Evolutionary conservation across 2,797 vertebrate species (phyloP).

Genomic region (Sternarchorhynchus goeldii): DNA sequence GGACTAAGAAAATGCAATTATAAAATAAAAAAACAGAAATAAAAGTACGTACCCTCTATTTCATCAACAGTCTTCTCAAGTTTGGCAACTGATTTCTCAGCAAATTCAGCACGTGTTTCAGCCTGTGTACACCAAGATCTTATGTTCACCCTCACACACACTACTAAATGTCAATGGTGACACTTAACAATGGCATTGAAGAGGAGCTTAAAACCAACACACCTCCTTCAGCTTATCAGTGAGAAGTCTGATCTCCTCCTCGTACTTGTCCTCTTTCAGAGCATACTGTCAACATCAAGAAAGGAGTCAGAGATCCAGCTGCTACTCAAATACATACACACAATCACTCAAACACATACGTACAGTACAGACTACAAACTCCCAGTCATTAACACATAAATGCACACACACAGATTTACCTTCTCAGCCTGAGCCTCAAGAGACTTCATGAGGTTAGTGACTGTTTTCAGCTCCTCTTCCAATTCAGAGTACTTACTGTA

Average conservation of each 20-base stretch:
- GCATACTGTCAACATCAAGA: constrained; percentile 85
- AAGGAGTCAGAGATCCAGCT: constrained; percentile 66
- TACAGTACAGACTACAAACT: too few species aligned
- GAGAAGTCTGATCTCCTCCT: constrained; percentile 98
- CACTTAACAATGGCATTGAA: not conserved
- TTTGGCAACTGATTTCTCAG: constrained; percentile 97
- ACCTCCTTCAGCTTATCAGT: constrained; percentile 99
- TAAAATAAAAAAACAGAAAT: constrained; percentile 4
- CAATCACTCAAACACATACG: too few species aligned
- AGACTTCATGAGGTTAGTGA: constrained; percentile 99
- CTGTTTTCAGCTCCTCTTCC: constrained; percentile 99
- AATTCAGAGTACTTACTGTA: constrained; percentile 97
- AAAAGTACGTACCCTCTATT: constrained; percentile 88
- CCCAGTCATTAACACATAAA: constrained; percentile 10
- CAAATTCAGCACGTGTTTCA: constrained; percentile 98
- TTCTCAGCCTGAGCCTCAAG: constrained; percentile 99
- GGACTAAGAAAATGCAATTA: not conserved
- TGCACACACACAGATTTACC: constrained; percentile 72
- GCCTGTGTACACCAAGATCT: constrained; percentile 77
- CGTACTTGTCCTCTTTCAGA: constrained; percentile 98
- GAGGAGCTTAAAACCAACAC: constrained; percentile 54
- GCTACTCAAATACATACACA: too few species aligned
- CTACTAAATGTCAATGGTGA: not conserved
- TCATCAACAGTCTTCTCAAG: constrained; percentile 99
- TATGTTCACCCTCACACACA: not conserved